phyloP scores from a whole-genome alignment of 2,113 vertebrate species.

The Chaetura pelagica region DNA sequence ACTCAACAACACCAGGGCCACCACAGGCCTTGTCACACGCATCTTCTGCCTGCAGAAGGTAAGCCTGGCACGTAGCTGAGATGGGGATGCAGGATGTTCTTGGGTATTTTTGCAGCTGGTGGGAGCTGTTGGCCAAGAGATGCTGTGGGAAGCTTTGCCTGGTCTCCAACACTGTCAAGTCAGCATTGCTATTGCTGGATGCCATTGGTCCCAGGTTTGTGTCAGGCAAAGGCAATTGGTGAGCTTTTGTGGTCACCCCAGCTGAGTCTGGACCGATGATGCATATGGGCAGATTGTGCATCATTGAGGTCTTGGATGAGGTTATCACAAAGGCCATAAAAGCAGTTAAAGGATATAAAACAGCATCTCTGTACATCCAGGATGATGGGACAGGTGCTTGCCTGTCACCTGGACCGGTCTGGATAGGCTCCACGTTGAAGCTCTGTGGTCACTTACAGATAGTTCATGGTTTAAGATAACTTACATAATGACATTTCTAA shows the following conservation, averaged over 20 bases:
- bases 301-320: neutral
- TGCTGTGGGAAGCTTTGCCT: rapidly evolving
- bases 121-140: neutral
- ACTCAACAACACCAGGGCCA: conserved; percentile 13
- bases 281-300: neutral
- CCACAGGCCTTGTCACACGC: conserved; percentile 16
- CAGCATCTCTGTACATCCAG: neutral
- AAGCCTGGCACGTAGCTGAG: neutral
- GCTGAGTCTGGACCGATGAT: neutral
- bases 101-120: neutral
- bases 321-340: neutral
- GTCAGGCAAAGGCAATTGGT: neutral
- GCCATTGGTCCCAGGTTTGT: neutral
- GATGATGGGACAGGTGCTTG: neutral
- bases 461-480: neutral
- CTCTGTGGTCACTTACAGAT: neutral
- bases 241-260: neutral
- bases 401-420: neutral
- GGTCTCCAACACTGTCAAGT: neutral
- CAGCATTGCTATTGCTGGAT: rapidly evolving
- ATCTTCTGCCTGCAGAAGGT: conserved; percentile 66
- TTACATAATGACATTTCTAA: neutral
- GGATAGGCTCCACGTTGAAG: neutral
- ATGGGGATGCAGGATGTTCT: neutral
- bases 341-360: neutral